These are phyloP conservation scores for Dasyurus viverrinus DNA, from an alignment of 2,113 vertebrate genomes.

Conservation along the genomic window DNA sequence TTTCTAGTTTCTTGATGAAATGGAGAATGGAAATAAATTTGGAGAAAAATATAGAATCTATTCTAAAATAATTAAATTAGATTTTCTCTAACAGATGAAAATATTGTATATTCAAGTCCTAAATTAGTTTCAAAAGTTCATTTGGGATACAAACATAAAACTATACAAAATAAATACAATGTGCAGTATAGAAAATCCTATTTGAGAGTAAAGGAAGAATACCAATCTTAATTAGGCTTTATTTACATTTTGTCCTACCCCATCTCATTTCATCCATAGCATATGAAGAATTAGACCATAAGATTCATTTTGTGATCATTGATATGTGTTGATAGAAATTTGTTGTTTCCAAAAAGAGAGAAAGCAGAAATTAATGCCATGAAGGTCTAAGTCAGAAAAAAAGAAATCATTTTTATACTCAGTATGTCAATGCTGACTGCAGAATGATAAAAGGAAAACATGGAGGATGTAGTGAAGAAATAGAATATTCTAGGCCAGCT, in stretches of 20 bases:
- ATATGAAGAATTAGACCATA: neutral
- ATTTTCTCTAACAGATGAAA: too few species aligned
- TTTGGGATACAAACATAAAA: neutral
- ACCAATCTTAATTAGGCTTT: neutral
- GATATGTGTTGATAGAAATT: neutral
- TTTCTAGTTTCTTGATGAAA: too few species aligned
- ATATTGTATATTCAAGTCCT: too few species aligned
- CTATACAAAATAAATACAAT: neutral
- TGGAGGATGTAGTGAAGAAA: neutral
- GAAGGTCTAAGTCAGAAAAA: neutral
- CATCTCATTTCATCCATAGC: neutral
- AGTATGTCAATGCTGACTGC: neutral
- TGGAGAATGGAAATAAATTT: too few species aligned
- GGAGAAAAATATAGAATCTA: too few species aligned
- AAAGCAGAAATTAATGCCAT: neutral
- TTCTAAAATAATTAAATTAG: too few species aligned
- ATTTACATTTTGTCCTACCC: neutral
- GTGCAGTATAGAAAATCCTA: neutral
- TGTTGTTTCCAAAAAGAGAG: neutral
- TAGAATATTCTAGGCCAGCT: neutral
- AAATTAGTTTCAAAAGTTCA: neutral
- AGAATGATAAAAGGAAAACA: neutral
- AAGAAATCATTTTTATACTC: neutral
- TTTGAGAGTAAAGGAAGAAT: neutral
- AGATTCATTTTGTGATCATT: neutral